Conservation (phyloP, 2,113 vertebrate species). For the Dipodomys ordii region DNA sequence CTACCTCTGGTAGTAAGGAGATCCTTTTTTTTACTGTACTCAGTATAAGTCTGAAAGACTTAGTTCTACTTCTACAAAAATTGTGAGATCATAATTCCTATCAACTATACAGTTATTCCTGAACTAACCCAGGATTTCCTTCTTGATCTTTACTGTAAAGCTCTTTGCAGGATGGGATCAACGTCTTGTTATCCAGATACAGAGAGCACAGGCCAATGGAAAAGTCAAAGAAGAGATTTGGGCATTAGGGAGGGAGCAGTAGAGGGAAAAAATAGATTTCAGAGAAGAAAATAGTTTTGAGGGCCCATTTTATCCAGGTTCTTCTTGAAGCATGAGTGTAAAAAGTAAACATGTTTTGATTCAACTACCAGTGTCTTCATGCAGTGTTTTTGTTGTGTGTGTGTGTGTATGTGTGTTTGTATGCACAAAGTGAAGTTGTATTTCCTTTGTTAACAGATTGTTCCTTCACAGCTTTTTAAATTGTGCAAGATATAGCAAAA, state of each 20-base stretch:
- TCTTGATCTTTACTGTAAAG: conserved; percentile 2
- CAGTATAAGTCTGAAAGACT: conserved; percentile 2
- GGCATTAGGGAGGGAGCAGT: background rate
- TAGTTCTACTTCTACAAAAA: background rate
- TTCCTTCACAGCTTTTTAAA: conserved; percentile 50
- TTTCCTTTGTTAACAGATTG: conserved; percentile 40
- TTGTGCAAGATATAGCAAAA: conserved; percentile 49
- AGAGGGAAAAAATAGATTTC: background rate
- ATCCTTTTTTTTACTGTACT: background rate
- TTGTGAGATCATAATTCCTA: background rate
- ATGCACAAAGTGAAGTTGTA: conserved; percentile 33
- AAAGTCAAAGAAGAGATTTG: background rate
- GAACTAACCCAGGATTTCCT: background rate
- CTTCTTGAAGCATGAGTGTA: background rate
- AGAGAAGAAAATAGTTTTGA: background rate
- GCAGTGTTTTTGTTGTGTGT: background rate
- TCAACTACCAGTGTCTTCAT: background rate
- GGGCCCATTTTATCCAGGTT: background rate
- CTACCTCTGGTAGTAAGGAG: background rate
- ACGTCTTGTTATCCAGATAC: background rate
- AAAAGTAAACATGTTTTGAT: background rate
- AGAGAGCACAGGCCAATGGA: background rate
- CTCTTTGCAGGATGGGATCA: background rate
- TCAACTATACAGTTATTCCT: background rate
- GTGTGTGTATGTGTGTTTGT: background rate